A percentile compares a stretch with the other conserved stretches of the same genome.
These are phyloP conservation scores for Taeniopygia guttata DNA, from an alignment of 2,797 vertebrate species.

Conservation along the genomic window DNA sequence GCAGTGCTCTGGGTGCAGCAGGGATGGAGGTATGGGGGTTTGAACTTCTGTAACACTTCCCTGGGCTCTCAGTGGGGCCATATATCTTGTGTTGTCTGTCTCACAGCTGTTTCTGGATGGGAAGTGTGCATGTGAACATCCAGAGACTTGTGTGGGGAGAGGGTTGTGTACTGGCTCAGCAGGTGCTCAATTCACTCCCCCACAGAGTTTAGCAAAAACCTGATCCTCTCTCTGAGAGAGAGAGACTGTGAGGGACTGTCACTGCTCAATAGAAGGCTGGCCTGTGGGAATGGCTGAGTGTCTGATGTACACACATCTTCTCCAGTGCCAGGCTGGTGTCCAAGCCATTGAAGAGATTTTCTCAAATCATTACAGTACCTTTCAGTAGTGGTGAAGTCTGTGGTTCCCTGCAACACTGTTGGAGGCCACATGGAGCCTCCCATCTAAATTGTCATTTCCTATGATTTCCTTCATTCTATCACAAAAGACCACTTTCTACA, in stretches of 20 bases:
- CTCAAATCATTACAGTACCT: neutral
- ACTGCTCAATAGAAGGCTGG: neutral
- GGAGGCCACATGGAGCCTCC: neutral
- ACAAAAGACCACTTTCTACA: neutral
- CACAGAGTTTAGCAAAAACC: neutral
- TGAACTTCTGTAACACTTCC: neutral
- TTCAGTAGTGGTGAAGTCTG: neutral
- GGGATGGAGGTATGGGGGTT: neutral
- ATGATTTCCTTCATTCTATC: neutral
- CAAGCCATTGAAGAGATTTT: neutral
- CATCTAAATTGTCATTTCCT: neutral
- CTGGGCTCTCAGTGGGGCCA: accelerated
- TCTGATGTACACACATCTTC: neutral
- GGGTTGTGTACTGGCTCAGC: neutral
- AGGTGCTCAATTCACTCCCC: accelerated
- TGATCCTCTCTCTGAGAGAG: neutral
- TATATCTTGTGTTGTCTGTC: neutral
- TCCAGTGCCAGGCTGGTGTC: neutral
- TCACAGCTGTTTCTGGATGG: neutral
- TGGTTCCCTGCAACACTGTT: neutral
- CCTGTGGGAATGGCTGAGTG: neutral
- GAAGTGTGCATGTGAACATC: neutral
- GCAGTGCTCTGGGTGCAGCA: neutral
- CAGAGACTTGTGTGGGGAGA: accelerated
- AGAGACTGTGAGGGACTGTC: no score